These are phyloP conservation scores for Plodia interpunctella DNA, from an alignment of 1,140 invertebrate genomes.

Conservation along the genomic window DNA sequence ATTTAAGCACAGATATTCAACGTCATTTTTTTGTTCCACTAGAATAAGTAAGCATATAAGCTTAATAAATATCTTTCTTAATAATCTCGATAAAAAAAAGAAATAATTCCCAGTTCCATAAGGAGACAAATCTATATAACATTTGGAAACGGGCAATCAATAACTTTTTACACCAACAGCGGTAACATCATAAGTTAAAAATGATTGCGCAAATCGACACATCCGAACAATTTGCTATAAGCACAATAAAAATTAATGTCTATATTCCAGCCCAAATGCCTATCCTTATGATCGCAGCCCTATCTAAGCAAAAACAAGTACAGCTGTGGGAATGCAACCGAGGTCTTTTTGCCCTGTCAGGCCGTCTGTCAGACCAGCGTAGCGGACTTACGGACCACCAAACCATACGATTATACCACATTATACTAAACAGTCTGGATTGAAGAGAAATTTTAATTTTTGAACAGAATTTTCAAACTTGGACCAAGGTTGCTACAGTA, in stretches of 20 bases:
- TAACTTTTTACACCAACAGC: too few relatives aligned
- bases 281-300: constrained; percentile 24
- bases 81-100: too few relatives aligned
- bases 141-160: too few relatives aligned
- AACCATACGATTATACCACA: not conserved
- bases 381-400: not conserved
- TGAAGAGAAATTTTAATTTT: not conserved
- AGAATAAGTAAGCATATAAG: too few relatives aligned
- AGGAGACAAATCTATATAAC: too few relatives aligned
- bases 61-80: too few relatives aligned
- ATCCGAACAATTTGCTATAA: not conserved
- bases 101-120: too few relatives aligned
- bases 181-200: too few relatives aligned
- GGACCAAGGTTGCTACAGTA: not conserved
- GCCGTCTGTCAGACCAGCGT: not conserved
- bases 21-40: too few relatives aligned
- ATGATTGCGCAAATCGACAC: too few relatives aligned
- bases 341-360: constrained; percentile 50
- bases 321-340: constrained; percentile 62
- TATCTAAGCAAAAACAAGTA: constrained; percentile 43
- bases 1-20: too few relatives aligned
- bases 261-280: not conserved
- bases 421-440: constrained; percentile 6
- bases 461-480: not conserved
- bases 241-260: not conserved